These are phyloP conservation scores for Micromesistius poutassou DNA, from an alignment of 2,797 vertebrate genomes.

Conservation along the genomic window DNA sequence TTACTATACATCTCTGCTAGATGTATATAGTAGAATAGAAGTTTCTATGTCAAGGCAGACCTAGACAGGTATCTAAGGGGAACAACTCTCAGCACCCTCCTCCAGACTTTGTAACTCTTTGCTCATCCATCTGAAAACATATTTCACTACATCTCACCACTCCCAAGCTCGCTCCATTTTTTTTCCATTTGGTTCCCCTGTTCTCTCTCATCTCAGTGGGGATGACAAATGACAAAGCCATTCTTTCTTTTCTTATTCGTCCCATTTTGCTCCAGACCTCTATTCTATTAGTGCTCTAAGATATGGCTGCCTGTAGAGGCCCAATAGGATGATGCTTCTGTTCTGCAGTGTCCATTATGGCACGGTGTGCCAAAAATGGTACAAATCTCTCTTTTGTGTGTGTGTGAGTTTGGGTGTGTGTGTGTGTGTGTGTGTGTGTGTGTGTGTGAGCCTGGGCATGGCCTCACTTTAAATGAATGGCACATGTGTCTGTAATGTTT, in stretches of 20 bases:
- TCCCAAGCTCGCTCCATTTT: conserved; percentile 31
- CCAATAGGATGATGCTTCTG: background rate
- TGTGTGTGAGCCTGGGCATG: background rate
- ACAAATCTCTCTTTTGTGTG: background rate
- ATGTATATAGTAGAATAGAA: conserved; percentile 35
- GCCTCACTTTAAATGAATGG: background rate
- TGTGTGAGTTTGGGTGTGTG: too few relatives aligned
- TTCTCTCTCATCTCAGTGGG: conserved; percentile 16
- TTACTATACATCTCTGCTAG: too few relatives aligned
- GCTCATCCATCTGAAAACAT: conserved; percentile 22
- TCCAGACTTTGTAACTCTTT: conserved; percentile 37
- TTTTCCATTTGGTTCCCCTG: conserved; percentile 11
- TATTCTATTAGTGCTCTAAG: background rate
- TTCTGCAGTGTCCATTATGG: background rate
- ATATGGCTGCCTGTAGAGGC: background rate
- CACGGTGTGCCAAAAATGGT: background rate
- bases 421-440: background rate
- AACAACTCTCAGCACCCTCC: conserved; percentile 1
- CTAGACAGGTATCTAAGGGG: conserved; percentile 8
- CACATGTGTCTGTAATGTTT: background rate
- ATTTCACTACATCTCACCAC: conserved; percentile 23
- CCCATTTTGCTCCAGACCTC: conserved; percentile 3
- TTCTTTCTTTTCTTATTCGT: background rate
- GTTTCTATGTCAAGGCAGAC: conserved; percentile 10
- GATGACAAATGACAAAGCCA: conserved; percentile 20